Evolutionary conservation across 1,140 invertebrate genomes (phyloP).

Genomic region (Formica exsecta): DNA sequence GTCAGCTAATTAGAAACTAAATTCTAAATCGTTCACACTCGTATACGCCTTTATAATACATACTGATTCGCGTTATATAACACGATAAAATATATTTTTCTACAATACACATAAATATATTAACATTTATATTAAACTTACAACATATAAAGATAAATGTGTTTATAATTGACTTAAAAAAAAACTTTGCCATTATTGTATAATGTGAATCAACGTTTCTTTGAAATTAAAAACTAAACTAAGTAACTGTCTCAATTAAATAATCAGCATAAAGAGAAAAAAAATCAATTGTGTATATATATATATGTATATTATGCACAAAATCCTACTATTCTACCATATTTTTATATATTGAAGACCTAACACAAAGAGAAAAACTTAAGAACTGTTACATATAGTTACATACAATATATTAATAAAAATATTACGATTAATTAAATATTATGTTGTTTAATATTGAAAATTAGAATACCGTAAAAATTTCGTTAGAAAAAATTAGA

Average conservation of each 20-base stretch:
- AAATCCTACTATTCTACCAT: background rate
- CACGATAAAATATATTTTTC: no score
- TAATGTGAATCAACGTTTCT: no score
- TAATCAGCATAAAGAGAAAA: background rate
- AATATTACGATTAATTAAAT: conserved; percentile 18
- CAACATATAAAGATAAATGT: no score
- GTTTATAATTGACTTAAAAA: no score
- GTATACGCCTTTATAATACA: background rate
- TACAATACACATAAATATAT: no score
- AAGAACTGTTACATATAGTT: no score
- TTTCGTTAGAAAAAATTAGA: background rate
- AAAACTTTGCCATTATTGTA: no score
- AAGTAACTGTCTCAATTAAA: background rate
- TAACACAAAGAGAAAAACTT: no score
- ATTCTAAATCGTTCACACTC: conserved; percentile 27
- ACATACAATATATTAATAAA: background rate
- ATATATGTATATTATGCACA: no score
- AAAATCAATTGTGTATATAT: background rate
- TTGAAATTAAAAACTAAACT: background rate
- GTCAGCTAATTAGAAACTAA: conserved; percentile 18
- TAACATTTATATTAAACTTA: no score
- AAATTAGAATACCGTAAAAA: background rate
- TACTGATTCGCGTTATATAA: no score
- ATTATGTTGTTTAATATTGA: background rate
- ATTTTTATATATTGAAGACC: background rate